Evolutionary conservation across 35 echinoderm and acorn worm species (phyloP).

Genomic region (Patiria miniata): DNA sequence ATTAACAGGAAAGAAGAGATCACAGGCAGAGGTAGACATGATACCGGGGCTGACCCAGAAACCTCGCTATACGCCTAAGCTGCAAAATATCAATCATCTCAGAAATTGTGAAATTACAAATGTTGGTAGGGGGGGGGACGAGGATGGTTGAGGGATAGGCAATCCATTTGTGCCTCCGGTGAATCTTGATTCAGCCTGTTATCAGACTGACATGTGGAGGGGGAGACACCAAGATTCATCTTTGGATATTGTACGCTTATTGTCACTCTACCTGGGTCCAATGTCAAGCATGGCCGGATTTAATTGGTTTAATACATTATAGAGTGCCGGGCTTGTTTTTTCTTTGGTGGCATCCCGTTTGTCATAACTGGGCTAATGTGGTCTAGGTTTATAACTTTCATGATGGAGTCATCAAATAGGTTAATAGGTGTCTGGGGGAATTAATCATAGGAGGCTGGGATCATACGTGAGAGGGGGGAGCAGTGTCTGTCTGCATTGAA

Average conservation of each 20-base stretch:
- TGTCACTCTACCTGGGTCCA: no score
- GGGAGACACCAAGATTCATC: no score
- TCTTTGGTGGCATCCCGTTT: background rate
- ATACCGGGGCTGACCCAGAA: constrained; percentile 17
- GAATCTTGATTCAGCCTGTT: background rate
- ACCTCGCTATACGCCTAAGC: background rate
- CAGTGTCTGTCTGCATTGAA: no score
- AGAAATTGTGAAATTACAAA: constrained; percentile 13
- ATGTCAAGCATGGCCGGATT: background rate
- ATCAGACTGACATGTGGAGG: no score
- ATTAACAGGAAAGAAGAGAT: background rate
- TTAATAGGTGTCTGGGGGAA: no score
- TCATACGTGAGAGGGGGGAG: no score
- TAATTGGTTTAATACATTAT: constrained; percentile 6
- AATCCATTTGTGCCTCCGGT: background rate
- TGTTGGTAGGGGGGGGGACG: background rate
- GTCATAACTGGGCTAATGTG: constrained; percentile 5
- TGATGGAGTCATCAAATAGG: no score
- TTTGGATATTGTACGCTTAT: no score
- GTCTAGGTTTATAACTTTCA: background rate
- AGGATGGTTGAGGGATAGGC: background rate
- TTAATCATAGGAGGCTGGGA: no score
- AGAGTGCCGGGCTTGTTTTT: background rate
- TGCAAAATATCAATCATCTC: constrained; percentile 26
- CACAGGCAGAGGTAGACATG: background rate